Conservation (phyloP, 2,888 invertebrate species). For the Apeira syringaria region DNA sequence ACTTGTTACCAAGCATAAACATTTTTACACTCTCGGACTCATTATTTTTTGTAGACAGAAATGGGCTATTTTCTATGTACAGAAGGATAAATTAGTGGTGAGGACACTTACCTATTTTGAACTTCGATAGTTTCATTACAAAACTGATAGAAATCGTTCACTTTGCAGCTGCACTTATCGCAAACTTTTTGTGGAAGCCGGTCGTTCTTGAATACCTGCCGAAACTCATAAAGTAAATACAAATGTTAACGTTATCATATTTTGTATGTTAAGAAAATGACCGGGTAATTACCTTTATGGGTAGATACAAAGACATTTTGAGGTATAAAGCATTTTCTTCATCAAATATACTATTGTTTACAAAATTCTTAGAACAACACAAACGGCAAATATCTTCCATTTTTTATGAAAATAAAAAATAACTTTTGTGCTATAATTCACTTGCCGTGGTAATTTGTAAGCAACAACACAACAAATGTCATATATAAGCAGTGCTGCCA, state of each 20-base stretch:
- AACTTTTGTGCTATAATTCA: neutral
- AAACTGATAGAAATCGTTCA: conserved; percentile 88
- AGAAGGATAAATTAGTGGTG: no score
- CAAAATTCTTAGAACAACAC: conserved; percentile 77
- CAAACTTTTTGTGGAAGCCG: conserved; percentile 88
- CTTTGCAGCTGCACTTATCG: conserved; percentile 87
- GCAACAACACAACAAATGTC: no score
- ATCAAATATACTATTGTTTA: conserved; percentile 87
- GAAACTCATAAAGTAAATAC: conserved; percentile 32
- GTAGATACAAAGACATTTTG: conserved; percentile 89
- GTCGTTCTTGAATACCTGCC: conserved; percentile 86
- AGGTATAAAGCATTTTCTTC: conserved; percentile 86
- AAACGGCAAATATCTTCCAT: conserved; percentile 75
- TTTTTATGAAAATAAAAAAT: conserved; percentile 30
- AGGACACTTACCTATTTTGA: conserved; percentile 79
- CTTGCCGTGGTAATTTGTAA: conserved; percentile 43
- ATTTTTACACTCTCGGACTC: no score
- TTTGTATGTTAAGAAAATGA: conserved; percentile 8
- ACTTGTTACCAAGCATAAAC: no score
- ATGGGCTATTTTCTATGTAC: no score
- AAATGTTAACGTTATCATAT: conserved; percentile 15
- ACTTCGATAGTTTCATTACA: conserved; percentile 87
- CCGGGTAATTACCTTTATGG: conserved; percentile 85
- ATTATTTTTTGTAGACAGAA: no score
- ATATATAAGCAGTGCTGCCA: no score